Evolutionary conservation across 2,113 vertebrate genomes (phyloP).

Genomic region (Xenopus borealis): DNA sequence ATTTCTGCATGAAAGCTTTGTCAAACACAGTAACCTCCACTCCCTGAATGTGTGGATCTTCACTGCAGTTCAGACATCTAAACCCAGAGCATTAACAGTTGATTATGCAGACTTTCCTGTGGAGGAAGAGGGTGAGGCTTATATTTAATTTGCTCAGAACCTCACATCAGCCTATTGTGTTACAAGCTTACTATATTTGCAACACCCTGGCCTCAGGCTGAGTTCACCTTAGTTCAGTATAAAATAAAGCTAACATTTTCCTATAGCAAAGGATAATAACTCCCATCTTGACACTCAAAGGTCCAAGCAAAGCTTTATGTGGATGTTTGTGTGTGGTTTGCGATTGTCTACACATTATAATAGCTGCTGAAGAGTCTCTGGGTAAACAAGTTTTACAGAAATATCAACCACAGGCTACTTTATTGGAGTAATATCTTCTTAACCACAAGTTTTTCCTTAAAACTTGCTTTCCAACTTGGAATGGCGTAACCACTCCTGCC

Average conservation of each 20-base stretch:
- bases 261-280: not conserved
- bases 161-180: slow-evolving; percentile 25
- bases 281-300: not conserved
- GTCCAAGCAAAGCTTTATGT: too few species aligned
- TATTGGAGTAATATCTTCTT: too few species aligned
- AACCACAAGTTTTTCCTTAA: too few species aligned
- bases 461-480: too few species aligned
- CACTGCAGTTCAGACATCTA: not conserved
- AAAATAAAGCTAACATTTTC: not conserved
- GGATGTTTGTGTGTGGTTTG: not conserved
- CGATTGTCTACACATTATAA: not conserved
- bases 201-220: not conserved
- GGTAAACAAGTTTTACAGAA: not conserved
- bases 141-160: slow-evolving; percentile 5
- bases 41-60: not conserved
- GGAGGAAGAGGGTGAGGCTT: not conserved
- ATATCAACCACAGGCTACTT: not conserved
- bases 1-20: too few species aligned
- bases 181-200: not conserved
- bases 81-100: slow-evolving; percentile 7
- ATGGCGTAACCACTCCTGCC: too few species aligned
- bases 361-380: not conserved
- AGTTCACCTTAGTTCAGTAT: not conserved
- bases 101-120: slow-evolving; percentile 17
- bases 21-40: too few species aligned